Evolutionary conservation across 2,797 vertebrate species (phyloP).

Genomic region (Pachyuromys duprasi): DNA sequence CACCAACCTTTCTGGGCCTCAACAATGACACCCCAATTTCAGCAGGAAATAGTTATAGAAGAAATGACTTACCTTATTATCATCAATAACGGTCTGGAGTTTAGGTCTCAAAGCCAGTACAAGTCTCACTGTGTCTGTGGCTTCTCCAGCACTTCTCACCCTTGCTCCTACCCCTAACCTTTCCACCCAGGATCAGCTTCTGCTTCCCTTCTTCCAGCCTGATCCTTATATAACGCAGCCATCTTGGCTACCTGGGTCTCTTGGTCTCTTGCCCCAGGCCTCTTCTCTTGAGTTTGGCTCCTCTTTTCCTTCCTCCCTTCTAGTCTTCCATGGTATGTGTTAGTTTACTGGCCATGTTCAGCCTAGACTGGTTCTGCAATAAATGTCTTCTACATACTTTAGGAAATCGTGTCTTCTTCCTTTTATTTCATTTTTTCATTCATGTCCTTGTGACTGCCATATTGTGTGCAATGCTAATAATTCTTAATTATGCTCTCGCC

Average conservation of each 20-base stretch:
- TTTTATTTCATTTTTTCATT: background rate
- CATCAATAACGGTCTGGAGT: background rate
- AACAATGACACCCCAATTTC: background rate
- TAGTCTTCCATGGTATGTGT: background rate
- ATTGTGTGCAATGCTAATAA: background rate
- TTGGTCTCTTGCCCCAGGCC: background rate
- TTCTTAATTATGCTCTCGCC: background rate
- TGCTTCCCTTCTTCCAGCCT: background rate
- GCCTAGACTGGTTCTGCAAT: background rate
- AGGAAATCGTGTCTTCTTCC: background rate
- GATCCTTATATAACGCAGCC: background rate
- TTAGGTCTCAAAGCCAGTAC: background rate
- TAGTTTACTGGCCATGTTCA: background rate
- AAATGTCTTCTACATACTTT: background rate
- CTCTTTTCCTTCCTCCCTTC: too few species aligned
- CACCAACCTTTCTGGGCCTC: background rate
- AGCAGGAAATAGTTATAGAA: background rate
- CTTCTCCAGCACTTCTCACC: background rate
- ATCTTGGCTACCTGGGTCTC: background rate
- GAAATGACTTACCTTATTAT: background rate
- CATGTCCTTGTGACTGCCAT: too few species aligned
- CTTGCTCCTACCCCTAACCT: background rate
- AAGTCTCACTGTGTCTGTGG: background rate
- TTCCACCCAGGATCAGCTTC: background rate
- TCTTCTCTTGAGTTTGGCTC: background rate